A percentile compares a stretch with the other conserved stretches of the same genome.
phyloP scores from a whole-genome alignment of 35 echinoderm and acorn worm species.

The Apostichopus parvimensis region DNA sequence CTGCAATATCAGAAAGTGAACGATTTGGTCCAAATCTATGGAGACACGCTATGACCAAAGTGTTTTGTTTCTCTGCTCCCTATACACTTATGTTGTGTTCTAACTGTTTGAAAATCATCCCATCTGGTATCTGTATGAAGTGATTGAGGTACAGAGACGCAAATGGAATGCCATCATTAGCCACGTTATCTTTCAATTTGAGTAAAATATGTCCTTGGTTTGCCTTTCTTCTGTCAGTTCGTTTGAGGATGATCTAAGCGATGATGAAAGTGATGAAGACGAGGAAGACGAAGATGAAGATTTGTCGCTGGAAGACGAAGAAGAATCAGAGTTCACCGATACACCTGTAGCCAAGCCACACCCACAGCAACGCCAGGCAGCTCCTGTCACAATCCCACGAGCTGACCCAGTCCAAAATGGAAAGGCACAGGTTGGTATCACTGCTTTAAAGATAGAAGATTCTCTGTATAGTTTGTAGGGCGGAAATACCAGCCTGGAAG shows the following conservation, averaged over 20 bases:
- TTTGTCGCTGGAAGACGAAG: constrained; percentile 28
- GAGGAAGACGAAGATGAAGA: constrained; percentile 70
- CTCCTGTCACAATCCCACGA: background rate
- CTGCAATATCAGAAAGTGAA: background rate
- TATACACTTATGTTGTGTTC: background rate
- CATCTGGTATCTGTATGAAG: background rate
- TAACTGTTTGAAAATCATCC: background rate
- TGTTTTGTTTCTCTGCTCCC: no score
- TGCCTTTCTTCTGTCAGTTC: constrained; percentile 50
- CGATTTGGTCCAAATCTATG: background rate
- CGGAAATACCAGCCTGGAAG: no score
- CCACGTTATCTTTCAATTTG: background rate
- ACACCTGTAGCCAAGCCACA: constrained; percentile 31
- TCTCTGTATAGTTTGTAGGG: no score
- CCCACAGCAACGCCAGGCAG: constrained; percentile 2
- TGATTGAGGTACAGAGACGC: background rate
- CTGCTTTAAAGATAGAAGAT: no score
- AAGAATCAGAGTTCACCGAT: constrained; percentile 29
- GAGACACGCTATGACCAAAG: no score
- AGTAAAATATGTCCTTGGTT: background rate
- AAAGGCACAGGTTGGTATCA: constrained; percentile 25
- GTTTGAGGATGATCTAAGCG: constrained; percentile 61
- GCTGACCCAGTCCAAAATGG: background rate
- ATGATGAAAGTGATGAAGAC: constrained; percentile 45
- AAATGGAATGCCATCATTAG: background rate